Percentiles rank a stretch among this genome's conserved stretches.
These are phyloP conservation scores for Bothrops jararaca DNA, from an alignment of 2,113 vertebrate genomes.

Conservation along the genomic window DNA sequence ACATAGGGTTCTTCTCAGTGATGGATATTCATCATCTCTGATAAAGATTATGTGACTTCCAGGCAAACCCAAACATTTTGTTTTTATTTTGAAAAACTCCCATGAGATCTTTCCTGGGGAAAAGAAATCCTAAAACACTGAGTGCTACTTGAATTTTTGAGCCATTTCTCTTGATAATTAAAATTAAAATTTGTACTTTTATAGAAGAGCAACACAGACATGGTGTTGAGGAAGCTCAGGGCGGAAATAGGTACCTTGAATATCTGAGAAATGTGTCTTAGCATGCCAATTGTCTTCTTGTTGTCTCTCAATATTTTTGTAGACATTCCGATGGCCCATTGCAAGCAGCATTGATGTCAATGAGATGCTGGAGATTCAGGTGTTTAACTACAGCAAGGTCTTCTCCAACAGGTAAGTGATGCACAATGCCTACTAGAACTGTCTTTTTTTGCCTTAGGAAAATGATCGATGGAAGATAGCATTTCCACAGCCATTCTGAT, in stretches of 20 bases:
- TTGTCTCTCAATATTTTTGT: background rate
- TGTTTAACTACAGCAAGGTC: slow-evolving; percentile 97
- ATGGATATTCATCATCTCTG: background rate
- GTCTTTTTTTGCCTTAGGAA: background rate
- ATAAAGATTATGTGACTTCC: background rate
- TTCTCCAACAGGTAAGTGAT: slow-evolving; percentile 90
- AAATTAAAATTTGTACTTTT: background rate
- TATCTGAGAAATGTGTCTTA: background rate
- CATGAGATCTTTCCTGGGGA: background rate
- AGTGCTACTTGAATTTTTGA: background rate
- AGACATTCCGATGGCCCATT: slow-evolving; percentile 92
- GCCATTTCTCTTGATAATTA: background rate
- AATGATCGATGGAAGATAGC: fast-evolving
- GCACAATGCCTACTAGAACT: background rate
- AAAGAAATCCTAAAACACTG: background rate
- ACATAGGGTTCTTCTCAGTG: background rate
- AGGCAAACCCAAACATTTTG: background rate
- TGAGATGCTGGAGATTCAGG: slow-evolving; percentile 91
- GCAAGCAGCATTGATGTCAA: slow-evolving; percentile 83
- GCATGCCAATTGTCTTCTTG: background rate
- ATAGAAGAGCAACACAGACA: background rate
- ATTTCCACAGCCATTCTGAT: background rate
- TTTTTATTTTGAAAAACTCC: background rate
- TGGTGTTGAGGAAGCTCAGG: background rate
- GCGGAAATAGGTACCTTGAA: background rate